phyloP scores from a whole-genome alignment of 2,888 invertebrate species.

The Meliscaeva auricollis region DNA sequence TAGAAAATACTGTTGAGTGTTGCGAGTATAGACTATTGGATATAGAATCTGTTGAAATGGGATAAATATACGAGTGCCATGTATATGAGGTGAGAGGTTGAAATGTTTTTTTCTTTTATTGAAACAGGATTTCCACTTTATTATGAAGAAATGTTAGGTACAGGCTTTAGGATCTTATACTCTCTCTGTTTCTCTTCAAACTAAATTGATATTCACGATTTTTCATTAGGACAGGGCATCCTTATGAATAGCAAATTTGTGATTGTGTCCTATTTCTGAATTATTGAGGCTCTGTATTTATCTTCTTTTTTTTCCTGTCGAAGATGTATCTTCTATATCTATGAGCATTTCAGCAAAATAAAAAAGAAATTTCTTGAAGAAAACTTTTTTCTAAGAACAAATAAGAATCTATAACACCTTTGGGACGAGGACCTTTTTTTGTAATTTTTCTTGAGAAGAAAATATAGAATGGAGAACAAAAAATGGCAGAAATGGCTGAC shows the following conservation, averaged over 20 bases:
- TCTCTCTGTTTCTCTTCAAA: background rate
- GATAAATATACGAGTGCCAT: background rate
- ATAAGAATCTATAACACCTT: conserved; percentile 18
- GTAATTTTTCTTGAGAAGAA: background rate
- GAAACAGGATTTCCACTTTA: conserved; percentile 10
- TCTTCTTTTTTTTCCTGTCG: background rate
- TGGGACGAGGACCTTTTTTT: background rate
- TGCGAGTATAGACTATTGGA: background rate
- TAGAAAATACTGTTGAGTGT: conserved; percentile 29
- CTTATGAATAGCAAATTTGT: background rate
- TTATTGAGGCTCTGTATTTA: background rate
- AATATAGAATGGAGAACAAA: no score
- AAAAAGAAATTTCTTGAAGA: background rate
- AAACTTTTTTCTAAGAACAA: background rate
- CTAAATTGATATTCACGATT: conserved; percentile 14
- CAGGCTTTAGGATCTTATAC: accelerated
- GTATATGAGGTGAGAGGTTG: background rate
- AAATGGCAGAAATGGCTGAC: no score
- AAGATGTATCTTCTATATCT: background rate
- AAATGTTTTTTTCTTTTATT: conserved; percentile 10
- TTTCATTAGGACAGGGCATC: background rate
- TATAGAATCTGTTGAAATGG: background rate
- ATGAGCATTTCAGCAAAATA: background rate
- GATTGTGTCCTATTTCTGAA: background rate
- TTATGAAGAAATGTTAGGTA: background rate